Base-by-base conservation (phyloP, 2,113 vertebrate species). In the Thunnus maccoyii region DNA sequence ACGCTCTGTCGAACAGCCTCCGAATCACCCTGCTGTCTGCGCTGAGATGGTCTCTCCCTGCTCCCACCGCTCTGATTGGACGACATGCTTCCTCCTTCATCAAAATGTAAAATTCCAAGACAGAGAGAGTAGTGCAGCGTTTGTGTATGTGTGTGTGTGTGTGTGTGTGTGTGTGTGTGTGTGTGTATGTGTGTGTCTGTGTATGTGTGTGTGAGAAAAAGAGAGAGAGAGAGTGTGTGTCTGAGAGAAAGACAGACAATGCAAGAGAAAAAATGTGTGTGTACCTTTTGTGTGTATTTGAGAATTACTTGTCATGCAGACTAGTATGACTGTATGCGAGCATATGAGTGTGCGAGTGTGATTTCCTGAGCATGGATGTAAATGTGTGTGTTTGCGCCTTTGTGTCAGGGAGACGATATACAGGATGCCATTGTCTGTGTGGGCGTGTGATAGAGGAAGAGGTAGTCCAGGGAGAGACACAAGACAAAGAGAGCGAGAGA, bases 51-150 rank as follows among this genome's bases (percentile, higher is more conserved):
- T 92, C 76, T 91, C 70, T 83, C 82, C 92, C 92, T 16, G 58
- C 84, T 90, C n/a, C 68, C 7, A 7, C 51, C 6, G 51, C 81
- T 86, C 78, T 86, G 88, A 92, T 94, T 94, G 92, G 93, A 78
- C 14, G 2, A 36, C 5, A 2, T 5, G 86, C 91, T 93, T 93
- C 91, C 91, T 93, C 88, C 92, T 93, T 93, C 92, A 93, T 93
- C 91, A 91, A 93, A 92, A 93, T 94, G 93, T 91, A 93, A 91
- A 92, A 93, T 93, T 94, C 92, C 92, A 93, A 93, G 93, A 93
- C 92, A 93, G 90, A 92, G 82, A 88, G 90, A 92, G 93, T 93
- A 92, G 91, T 88, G 87, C 89, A 86, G 89, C 69, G 63, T 85
- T 69, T 76, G 72, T 82, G 76, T 88, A 82, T 82, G 76, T 81